A percentile compares a stretch with the other conserved stretches of the same genome.
Evolutionary conservation across 2,888 invertebrate genomes (phyloP).

Genomic region (Cheilosia urbana): DNA sequence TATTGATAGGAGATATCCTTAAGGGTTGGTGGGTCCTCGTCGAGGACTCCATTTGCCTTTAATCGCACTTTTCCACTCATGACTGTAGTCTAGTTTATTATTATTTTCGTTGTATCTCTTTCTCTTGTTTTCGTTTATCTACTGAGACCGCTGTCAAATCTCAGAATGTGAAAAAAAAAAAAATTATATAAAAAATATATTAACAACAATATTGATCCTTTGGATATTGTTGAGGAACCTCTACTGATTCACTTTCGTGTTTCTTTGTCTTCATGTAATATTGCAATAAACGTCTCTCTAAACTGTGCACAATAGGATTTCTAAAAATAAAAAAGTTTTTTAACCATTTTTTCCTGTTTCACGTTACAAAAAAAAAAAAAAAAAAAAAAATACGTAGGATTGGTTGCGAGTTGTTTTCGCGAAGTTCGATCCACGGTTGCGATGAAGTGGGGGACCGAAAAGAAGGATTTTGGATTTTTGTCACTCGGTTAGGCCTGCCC

Average conservation of each 20-base stretch:
- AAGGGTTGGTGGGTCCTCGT: constrained; percentile 83
- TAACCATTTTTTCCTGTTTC: constrained; percentile 42
- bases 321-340: constrained; percentile 69
- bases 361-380: constrained; percentile 3
- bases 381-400: constrained; percentile 66
- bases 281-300: constrained; percentile 14
- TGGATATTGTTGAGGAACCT: constrained; percentile 12
- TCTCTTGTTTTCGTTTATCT: constrained; percentile 14
- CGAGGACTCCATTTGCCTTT: constrained; percentile 83
- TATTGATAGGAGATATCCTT: constrained; percentile 83
- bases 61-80: constrained; percentile 84
- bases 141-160: constrained; percentile 32
- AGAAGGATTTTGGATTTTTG: constrained; percentile 18
- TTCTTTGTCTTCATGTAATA: constrained; percentile 12
- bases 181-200: constrained; percentile 64
- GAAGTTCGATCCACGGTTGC: constrained; percentile 19
- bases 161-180: constrained; percentile 38
- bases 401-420: constrained; percentile 39
- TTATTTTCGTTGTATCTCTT: constrained; percentile 16
- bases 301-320: constrained; percentile 53
- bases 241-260: constrained; percentile 31
- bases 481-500: neutral
- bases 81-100: neutral
- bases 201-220: constrained; percentile 49
- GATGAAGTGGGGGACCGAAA: constrained; percentile 1